Percentiles rank a stretch among this genome's conserved stretches.
Evolutionary conservation across 1,140 invertebrate species (phyloP).

Genomic region (Linepithema humile): DNA sequence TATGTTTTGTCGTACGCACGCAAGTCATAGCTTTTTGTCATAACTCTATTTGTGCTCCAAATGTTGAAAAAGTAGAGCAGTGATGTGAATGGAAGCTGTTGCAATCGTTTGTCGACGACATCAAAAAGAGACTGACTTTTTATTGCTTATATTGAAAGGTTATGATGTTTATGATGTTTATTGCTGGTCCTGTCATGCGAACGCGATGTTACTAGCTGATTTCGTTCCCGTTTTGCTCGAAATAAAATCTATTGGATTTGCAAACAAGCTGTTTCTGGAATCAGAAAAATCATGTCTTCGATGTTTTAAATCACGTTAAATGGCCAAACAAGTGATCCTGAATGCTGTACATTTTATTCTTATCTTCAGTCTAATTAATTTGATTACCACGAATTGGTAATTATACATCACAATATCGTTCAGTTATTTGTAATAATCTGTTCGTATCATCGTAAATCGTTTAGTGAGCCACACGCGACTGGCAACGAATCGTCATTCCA

Average conservation of each 20-base stretch:
- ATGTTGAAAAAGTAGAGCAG: too few relatives aligned
- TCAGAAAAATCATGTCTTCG: neutral
- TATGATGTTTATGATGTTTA: constrained; percentile 48
- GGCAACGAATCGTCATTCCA: constrained; percentile 15
- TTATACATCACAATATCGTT: neutral
- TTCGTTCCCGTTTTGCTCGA: constrained; percentile 57
- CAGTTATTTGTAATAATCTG: neutral
- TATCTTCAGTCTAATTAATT: constrained; percentile 13
- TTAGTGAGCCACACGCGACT: neutral
- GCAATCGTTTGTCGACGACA: too few relatives aligned
- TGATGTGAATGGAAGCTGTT: too few relatives aligned
- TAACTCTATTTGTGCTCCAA: too few relatives aligned
- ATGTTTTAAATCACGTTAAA: neutral
- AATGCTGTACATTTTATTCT: neutral
- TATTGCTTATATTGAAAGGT: constrained; percentile 49
- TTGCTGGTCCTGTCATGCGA: constrained; percentile 60
- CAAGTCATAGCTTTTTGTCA: too few relatives aligned
- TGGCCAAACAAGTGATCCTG: neutral
- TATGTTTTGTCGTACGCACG: too few relatives aligned
- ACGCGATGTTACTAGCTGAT: constrained; percentile 63
- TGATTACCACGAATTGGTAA: neutral
- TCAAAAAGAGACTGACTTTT: constrained; percentile 32
- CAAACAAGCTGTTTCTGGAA: neutral
- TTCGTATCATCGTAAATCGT: constrained; percentile 28
- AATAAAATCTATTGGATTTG: constrained; percentile 53